Conservation (phyloP, 1,140 invertebrate species). For the Prorops nasuta region DNA sequence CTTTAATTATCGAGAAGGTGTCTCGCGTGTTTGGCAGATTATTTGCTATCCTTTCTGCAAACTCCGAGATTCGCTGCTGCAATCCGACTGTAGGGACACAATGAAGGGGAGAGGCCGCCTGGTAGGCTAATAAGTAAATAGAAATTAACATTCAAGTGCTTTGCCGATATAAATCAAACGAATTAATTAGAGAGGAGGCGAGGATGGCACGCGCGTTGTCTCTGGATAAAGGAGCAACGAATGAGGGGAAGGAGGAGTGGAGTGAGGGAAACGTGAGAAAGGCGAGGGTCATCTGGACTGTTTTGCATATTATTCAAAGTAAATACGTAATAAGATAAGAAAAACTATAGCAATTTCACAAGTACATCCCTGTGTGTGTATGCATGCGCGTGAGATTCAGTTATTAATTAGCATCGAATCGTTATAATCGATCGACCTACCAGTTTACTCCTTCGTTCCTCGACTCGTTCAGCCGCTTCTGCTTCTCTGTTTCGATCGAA, state of each 20-base stretch:
- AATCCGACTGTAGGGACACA: too few relatives aligned
- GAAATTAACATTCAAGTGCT: slow-evolving; percentile 44
- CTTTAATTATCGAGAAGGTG: slow-evolving; percentile 45
- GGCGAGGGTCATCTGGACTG: slow-evolving; percentile 6
- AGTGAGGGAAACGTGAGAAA: background rate
- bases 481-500: too few relatives aligned
- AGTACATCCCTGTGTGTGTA: too few relatives aligned
- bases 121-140: slow-evolving; percentile 46
- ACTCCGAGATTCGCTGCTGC: too few relatives aligned
- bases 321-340: slow-evolving; percentile 47
- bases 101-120: too few relatives aligned
- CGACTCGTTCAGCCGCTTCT: too few relatives aligned
- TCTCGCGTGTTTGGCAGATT: slow-evolving; percentile 26
- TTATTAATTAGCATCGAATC: too few relatives aligned
- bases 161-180: slow-evolving; percentile 45
- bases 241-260: background rate
- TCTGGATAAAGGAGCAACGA: background rate
- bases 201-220: background rate
- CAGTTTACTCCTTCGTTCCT: too few relatives aligned
- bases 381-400: too few relatives aligned
- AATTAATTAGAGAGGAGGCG: slow-evolving; percentile 36
- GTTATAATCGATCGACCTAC: too few relatives aligned
- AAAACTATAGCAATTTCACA: too few relatives aligned
- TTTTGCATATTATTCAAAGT: slow-evolving; percentile 39
- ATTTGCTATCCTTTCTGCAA: slow-evolving; percentile 33